A percentile compares a stretch with the other conserved stretches of the same genome.
Evolutionary conservation across 1,140 invertebrate genomes (phyloP).

Genomic region (Drosophila burlai): DNA sequence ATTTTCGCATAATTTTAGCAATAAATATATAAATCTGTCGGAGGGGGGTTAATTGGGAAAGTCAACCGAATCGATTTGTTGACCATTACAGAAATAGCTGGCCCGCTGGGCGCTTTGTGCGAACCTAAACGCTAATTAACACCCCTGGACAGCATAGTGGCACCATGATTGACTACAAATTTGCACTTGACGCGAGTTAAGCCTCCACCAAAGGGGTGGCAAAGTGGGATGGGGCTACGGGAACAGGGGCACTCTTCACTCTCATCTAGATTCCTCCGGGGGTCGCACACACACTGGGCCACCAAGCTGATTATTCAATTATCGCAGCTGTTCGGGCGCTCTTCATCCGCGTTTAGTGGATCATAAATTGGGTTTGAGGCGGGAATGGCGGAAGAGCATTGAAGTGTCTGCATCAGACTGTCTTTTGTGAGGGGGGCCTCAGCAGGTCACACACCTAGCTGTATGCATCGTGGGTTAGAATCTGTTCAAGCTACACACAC

Average conservation of each 20-base stretch:
- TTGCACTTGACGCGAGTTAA: slow-evolving; percentile 57
- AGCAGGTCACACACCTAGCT: slow-evolving; percentile 3
- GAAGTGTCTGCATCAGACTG: slow-evolving; percentile 1
- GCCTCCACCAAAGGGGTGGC: slow-evolving; percentile 7
- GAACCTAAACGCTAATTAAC: slow-evolving; percentile 53
- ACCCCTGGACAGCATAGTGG: slow-evolving; percentile 36
- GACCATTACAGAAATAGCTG: slow-evolving; percentile 54
- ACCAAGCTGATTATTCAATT: slow-evolving; percentile 80
- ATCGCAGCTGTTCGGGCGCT: slow-evolving; percentile 68
- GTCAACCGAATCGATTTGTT: slow-evolving; percentile 39
- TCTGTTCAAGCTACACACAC: not conserved
- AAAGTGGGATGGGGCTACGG: not conserved
- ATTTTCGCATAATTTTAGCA: slow-evolving; percentile 35
- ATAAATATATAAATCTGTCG: slow-evolving; percentile 53
- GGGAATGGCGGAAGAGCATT: slow-evolving; percentile 57
- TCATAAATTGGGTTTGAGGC: slow-evolving; percentile 57
- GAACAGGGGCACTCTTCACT: not conserved
- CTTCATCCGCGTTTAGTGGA: slow-evolving; percentile 61
- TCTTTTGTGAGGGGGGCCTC: slow-evolving; percentile 44
- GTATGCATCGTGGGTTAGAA: not conserved
- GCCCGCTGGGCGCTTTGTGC: slow-evolving; percentile 18
- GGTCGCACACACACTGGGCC: slow-evolving; percentile 54
- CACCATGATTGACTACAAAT: slow-evolving; percentile 76
- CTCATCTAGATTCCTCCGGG: slow-evolving; percentile 25
- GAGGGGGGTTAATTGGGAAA: slow-evolving; percentile 43